Conservation (phyloP, 2,113 vertebrate genomes). For the Corydoras maculifer region DNA sequence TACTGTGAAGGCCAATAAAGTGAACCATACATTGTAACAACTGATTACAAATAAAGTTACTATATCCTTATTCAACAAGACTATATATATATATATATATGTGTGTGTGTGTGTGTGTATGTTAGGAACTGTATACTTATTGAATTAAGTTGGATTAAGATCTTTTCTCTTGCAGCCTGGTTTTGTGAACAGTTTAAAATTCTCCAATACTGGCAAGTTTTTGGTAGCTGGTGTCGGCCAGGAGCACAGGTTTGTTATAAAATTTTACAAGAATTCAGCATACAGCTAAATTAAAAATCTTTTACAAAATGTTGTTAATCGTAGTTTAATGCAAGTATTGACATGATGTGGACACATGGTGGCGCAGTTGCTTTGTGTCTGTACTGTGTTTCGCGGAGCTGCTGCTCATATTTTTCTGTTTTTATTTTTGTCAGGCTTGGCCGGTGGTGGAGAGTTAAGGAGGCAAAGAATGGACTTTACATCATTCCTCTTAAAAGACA, state of each 20-base stretch:
- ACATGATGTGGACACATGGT: conserved; percentile 41
- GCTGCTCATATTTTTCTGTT: neutral
- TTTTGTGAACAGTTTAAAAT: conserved; percentile 91
- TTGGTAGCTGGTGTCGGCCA: conserved; percentile 88
- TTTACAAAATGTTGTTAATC: too few species aligned
- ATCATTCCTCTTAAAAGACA: conserved; percentile 69
- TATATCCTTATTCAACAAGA: too few species aligned
- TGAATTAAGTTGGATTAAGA: too few species aligned
- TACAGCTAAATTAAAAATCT: neutral
- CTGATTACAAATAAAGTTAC: too few species aligned
- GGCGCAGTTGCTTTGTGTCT: conserved; percentile 35
- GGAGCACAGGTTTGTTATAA: conserved; percentile 81
- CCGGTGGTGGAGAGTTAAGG: conserved; percentile 71
- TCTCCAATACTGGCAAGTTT: conserved; percentile 81
- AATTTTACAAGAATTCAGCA: neutral
- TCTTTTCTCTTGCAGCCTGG: conserved; percentile 60
- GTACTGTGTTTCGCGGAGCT: neutral
- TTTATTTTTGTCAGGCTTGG: conserved; percentile 52
- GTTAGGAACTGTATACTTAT: too few species aligned
- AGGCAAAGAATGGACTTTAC: conserved; percentile 68
- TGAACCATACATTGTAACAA: too few species aligned
- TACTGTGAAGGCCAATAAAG: too few species aligned
- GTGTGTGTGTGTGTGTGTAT: too few species aligned
- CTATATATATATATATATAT: too few species aligned
- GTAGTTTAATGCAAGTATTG: too few species aligned